A percentile compares a stretch with the other conserved stretches of the same genome.
Conservation (phyloP, 2,888 invertebrate genomes). For the Nemoura dubitans region DNA sequence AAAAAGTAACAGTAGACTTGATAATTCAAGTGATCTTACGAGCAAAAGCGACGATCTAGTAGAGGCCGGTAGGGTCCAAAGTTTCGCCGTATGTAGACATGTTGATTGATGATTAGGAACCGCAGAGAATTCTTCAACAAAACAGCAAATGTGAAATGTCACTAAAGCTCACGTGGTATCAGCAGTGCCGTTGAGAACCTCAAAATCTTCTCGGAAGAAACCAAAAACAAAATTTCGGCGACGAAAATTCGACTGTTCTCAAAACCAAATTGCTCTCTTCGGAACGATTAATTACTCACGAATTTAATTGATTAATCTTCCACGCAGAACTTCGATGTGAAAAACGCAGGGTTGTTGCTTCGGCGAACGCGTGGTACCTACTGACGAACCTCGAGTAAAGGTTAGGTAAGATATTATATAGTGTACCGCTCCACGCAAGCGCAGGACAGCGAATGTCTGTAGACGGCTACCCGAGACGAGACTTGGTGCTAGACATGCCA, state of each 20-base stretch:
- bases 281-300: too few relatives aligned
- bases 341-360: background rate
- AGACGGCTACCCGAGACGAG: background rate
- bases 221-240: background rate
- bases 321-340: too few relatives aligned
- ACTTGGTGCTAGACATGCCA: background rate
- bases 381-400: background rate
- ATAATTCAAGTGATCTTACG: too few relatives aligned
- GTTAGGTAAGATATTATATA: constrained; percentile 24
- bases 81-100: constrained; percentile 22
- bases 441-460: background rate
- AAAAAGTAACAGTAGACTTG: background rate
- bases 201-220: too few relatives aligned
- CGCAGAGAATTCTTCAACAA: too few relatives aligned
- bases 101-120: background rate
- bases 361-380: background rate
- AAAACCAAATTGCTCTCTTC: background rate
- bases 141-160: too few relatives aligned
- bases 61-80: constrained; percentile 33
- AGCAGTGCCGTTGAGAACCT: too few relatives aligned
- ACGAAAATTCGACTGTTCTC: background rate
- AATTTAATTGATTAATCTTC: too few relatives aligned
- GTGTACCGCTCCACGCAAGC: background rate
- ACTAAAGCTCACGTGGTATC: too few relatives aligned
- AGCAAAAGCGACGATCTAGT: constrained; percentile 18